Conservation (phyloP, 2,113 vertebrate species). For the Poeciliopsis prolifica region DNA sequence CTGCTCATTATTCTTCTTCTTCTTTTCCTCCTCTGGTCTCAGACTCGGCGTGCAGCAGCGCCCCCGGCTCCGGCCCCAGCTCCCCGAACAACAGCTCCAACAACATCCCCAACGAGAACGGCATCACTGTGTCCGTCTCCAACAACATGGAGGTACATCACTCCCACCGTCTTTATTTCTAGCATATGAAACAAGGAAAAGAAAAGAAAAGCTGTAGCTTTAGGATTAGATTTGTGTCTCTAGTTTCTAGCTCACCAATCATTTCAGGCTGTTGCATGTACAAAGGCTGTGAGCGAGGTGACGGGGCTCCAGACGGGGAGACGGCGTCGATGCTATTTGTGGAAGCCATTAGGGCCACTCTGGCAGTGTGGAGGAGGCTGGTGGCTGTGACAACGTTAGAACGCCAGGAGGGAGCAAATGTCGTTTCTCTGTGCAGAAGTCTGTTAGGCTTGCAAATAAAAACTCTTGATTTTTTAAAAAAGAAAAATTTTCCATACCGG, state of each 20-base stretch:
- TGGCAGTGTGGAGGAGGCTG: conserved; percentile 50
- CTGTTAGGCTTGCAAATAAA: not conserved
- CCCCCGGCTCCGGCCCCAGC: conserved; percentile 94
- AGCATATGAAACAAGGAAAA: too few relatives aligned
- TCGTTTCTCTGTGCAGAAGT: conserved; percentile 10
- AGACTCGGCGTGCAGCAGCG: conserved; percentile 95
- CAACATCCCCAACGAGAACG: conserved; percentile 90
- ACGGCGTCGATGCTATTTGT: conserved; percentile 50
- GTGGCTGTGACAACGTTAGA: conserved; percentile 22
- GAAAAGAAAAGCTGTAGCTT: too few relatives aligned
- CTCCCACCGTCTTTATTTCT: not conserved
- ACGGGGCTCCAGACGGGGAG: conserved; percentile 43
- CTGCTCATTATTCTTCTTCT: not conserved
- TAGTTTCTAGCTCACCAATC: conserved; percentile 19
- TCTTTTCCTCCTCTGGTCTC: conserved; percentile 14
- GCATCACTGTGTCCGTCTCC: conserved; percentile 81
- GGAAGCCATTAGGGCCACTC: conserved; percentile 59
- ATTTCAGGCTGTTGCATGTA: not conserved
- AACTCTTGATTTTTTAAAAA: too few relatives aligned
- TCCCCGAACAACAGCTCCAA: conserved; percentile 97
- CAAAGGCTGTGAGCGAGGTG: conserved; percentile 28
- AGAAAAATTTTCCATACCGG: not conserved
- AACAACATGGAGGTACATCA: conserved; percentile 84
- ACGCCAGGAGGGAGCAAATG: conserved; percentile 7
- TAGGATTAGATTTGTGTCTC: not conserved